phyloP scores from a whole-genome alignment of 1,140 invertebrate genomes.

The Phthorimaea operculella region DNA sequence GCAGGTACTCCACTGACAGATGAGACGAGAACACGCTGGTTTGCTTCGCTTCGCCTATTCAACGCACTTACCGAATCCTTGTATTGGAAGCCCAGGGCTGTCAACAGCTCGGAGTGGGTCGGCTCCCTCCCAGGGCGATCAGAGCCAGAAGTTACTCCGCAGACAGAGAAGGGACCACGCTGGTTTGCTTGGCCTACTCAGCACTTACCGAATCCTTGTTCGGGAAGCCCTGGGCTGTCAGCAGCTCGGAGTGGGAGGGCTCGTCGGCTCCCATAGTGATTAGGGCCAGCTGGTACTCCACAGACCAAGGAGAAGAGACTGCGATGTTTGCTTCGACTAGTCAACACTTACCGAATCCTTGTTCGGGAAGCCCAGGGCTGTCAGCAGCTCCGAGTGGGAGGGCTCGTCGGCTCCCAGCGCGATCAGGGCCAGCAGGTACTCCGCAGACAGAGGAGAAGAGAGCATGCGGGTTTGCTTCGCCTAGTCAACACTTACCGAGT shows the following conservation, averaged over 20 bases:
- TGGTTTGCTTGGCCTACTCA: too few relatives aligned
- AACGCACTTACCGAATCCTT: too few relatives aligned
- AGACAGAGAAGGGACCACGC: too few relatives aligned
- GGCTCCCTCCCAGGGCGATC: too few relatives aligned
- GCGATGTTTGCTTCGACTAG: conserved; percentile 41
- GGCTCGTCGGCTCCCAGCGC: conserved; percentile 40
- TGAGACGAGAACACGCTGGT: too few relatives aligned
- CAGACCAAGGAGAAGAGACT: conserved; percentile 56
- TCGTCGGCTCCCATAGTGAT: conserved; percentile 43
- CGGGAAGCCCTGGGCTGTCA: conserved; percentile 36
- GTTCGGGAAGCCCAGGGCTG: conserved; percentile 36
- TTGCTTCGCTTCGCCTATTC: too few relatives aligned
- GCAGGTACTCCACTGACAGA: too few relatives aligned
- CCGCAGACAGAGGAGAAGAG: conserved; percentile 57
- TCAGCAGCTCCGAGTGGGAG: conserved; percentile 40
- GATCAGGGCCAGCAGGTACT: conserved; percentile 45
- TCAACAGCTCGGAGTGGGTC: too few relatives aligned
- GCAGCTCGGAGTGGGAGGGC: conserved; percentile 37
- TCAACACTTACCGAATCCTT: conserved; percentile 42
- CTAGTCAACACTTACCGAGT: conserved; percentile 35
- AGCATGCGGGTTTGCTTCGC: conserved; percentile 46
- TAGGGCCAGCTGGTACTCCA: conserved; percentile 49
- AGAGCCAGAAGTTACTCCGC: too few relatives aligned
- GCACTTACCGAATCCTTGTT: conserved; percentile 46
- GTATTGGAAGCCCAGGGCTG: too few relatives aligned